These are phyloP conservation scores for Eupithecia insigniata DNA, from an alignment of 2,888 invertebrate genomes.

Conservation along the genomic window DNA sequence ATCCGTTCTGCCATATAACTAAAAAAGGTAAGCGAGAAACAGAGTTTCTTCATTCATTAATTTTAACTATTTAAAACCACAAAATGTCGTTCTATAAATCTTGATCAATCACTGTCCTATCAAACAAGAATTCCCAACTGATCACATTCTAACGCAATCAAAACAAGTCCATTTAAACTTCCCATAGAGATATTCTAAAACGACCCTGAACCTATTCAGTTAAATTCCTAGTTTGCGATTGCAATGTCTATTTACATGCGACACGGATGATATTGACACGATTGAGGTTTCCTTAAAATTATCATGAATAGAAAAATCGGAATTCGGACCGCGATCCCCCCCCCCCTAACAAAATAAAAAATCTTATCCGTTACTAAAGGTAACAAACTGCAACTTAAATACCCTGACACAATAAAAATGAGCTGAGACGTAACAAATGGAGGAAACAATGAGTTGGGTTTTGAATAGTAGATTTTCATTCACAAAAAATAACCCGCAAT, in stretches of 20 bases:
- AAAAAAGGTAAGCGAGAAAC: too few relatives aligned
- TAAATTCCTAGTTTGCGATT: background rate
- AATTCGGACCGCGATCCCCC: too few relatives aligned
- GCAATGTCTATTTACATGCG: background rate
- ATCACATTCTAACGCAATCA: slow-evolving; percentile 19
- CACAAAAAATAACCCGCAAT: slow-evolving; percentile 6
- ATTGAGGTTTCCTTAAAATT: background rate
- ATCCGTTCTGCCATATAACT: too few relatives aligned
- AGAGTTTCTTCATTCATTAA: too few relatives aligned
- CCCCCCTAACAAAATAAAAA: too few relatives aligned
- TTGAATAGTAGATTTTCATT: background rate
- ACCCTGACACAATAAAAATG: background rate
- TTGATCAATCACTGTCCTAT: background rate
- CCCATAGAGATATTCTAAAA: slow-evolving; percentile 30
- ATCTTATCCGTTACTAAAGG: too few relatives aligned
- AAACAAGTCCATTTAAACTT: slow-evolving; percentile 17
- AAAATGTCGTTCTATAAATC: background rate
- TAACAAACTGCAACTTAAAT: background rate
- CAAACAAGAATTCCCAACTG: slow-evolving; percentile 9
- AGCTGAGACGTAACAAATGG: background rate
- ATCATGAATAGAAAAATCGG: too few relatives aligned
- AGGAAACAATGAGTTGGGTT: background rate
- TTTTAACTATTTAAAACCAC: background rate
- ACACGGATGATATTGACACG: background rate
- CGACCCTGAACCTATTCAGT: background rate